Conservation (phyloP, 2,113 vertebrate species). For the Brachypteracias leptosomus region DNA sequence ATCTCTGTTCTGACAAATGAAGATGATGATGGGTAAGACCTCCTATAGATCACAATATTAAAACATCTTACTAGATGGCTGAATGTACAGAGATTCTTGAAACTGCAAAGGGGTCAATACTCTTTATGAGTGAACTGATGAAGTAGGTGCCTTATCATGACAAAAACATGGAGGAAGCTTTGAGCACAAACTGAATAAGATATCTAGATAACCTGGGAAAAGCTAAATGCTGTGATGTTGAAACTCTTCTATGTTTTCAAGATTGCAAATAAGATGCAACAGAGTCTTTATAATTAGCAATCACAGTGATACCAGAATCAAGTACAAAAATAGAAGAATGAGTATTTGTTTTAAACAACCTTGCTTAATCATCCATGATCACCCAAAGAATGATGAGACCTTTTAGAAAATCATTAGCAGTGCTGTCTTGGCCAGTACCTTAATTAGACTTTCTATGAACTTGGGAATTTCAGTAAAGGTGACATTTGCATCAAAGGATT, state of each 20-base stretch:
- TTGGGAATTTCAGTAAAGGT: constrained; percentile 59
- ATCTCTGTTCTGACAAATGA: not conserved
- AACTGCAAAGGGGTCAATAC: not conserved
- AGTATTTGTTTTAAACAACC: constrained; percentile 57
- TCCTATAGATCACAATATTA: not conserved
- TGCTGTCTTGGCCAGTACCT: constrained; percentile 8
- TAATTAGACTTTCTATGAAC: constrained; percentile 54
- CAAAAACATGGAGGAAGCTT: not conserved
- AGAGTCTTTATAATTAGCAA: constrained; percentile 16
- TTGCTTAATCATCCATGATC: constrained; percentile 47
- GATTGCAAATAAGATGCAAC: constrained; percentile 34
- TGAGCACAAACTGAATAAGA: not conserved
- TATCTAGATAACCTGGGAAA: not conserved
- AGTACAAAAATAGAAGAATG: constrained; percentile 11
- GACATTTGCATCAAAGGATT: constrained; percentile 53
- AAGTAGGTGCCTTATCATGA: not conserved
- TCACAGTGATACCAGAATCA: constrained; percentile 10
- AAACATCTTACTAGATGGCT: not conserved
- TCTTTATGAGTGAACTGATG: not conserved
- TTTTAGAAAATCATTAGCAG: constrained; percentile 61
- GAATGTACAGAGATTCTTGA: not conserved
- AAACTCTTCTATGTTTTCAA: not conserved
- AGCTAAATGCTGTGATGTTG: not conserved
- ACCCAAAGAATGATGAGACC: constrained; percentile 40
- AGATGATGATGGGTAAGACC: not conserved